Base-by-base conservation (phyloP, 1,140 invertebrate species). In the Drosophila malerkotliana region DNA sequence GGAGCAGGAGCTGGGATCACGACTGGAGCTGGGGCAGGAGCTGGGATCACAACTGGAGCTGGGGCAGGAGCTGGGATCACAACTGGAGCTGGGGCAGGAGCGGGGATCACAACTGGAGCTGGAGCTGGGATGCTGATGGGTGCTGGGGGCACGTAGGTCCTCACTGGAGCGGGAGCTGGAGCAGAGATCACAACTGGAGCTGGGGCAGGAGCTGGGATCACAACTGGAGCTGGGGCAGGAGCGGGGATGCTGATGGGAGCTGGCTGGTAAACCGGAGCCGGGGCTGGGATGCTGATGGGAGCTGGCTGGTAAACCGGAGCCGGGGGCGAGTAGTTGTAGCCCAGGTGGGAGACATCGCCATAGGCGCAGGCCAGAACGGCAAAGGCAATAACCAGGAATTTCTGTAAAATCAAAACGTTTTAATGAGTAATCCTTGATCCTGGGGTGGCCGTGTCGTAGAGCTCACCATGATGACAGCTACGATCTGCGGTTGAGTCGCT, bases 291-390 rank as follows among this genome's bases (percentile, higher is more conserved):
- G 62, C 64, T 41, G 48, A 56, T 56, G 2, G 57, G 58, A 0
- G 66, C 64, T 7, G 72, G 72, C 26, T 62, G 59, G 49, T 62
- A 53, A 30, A 55, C 61, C 15, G 59, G 72, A 9, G 71, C 77
- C 9, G 78, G 81, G 1, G 85, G 66, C 9, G 72, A 48, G 18
- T 85, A 85, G 59, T 90, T 72, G 48, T 85, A 82, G 6, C 81
- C 81, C 72, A 90, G 9, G 8, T 90, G 79, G 52, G 87, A 77
- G 12, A 90, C 87, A 83, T 90, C 87, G 28, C 79, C 87, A 57
- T 76, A 80, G 53, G 77, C 87, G 57, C 49, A 77, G n/a, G 82
- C 87, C 87, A 90, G 53, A 37, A 90, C 85, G 82, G 87, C 82
- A 58, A 90, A 80, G 53, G 79, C 71, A 44, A 87, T 61, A 57